Evolutionary conservation across 2,113 vertebrate species (phyloP), one percentile per base, ranked within the genome.

Genomic region (Alethe castanea): DNA sequence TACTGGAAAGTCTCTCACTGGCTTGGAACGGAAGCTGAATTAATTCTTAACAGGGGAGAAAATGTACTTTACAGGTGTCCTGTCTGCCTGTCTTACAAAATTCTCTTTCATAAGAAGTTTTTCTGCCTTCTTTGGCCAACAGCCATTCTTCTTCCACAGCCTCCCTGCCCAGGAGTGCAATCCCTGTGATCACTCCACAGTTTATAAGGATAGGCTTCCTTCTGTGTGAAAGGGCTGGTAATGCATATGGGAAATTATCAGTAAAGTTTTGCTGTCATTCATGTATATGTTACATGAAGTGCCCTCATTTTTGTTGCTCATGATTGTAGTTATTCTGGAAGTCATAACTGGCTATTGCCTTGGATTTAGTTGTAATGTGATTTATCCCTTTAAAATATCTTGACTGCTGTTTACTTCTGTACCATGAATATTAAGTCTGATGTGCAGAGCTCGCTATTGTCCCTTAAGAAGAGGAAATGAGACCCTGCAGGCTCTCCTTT

Each of bases 221-320:
- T 35, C 71, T 57, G 0, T 0, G 1, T 50, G 26, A 47, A 61
- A 47, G 42, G 14, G 45, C 35, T 0, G 0, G 20, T n/a, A 26
- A 54, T 33, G 19, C 28, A 8, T 15, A 6, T 35, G 25, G 66
- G 42, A 72, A 35, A 23, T 38, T 24, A 36, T 53, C 45, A 24
- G 33, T 65, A 2, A 67, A 42, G 36, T 50, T 69, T 50, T 77
- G 33, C 50, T 62, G 18, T 72, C 2, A 0, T 65, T 82, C 31
- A 5, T 54, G 8, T n/a, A 4, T 14, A 1, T 16, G 8, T 64
- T 72, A 3, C 11, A 23, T 52, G 36, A 83, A 90, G 26, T 54
- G 28, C 23, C n/a, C 13, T 59, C 66, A 18, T 31, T 92, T 92
- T 77, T 86, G 29, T 50, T 69, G 20, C 54, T 78, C 3, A 4